Evolutionary conservation across 1,140 invertebrate genomes (phyloP), one percentile per base, ranked within the genome.

Genomic region (Microplitis demolitor): DNA sequence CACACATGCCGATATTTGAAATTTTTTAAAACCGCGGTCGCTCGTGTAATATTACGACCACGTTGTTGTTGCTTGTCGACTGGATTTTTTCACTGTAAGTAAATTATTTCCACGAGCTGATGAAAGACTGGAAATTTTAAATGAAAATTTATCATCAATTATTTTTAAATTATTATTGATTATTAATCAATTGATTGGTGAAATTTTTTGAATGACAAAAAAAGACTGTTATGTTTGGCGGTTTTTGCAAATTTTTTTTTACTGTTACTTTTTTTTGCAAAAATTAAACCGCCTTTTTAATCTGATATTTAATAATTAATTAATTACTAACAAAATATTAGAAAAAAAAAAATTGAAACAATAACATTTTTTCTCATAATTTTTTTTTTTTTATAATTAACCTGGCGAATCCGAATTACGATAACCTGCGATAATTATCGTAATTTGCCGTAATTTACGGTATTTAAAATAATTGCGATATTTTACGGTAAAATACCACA

Each of bases 21-120:
- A 62, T 39, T 14, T 62, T 11, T 51, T n/a, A 24, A 35, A 64
- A 45, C 39, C 5, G 4, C 24, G 64, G 62, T 66, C 70, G 63
- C 50, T 45, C 60, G 54, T 50, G 45, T 45, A 34, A 66, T 66
- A 66, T 37, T 37, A 66, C 45, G 16, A 39, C 37, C 63, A 50
- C 14, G 39, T 66, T 66, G 63, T 66, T 66, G 24, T 66, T 66
- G 63, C 63, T 66, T 66, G 34, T 66, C 63, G 63, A 66, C 37
- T 66, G 63, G 37, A 66, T 66, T 66, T 66, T 66, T 39, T 35
- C 14, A 13, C 14, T 58, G 24, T 61, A 61, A 45, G 56, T 66
- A 39, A 50, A 14, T 45, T 13, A 66, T 39, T 66, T 66, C 39
- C 14, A 66, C 63, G 37, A 50, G 63, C 63, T 45, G 37, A 58